Percentiles rank a stretch among this genome's conserved stretches.
These are phyloP conservation scores for Oxytorus armatus DNA, from an alignment of 2,888 invertebrate species.

Conservation along the genomic window DNA sequence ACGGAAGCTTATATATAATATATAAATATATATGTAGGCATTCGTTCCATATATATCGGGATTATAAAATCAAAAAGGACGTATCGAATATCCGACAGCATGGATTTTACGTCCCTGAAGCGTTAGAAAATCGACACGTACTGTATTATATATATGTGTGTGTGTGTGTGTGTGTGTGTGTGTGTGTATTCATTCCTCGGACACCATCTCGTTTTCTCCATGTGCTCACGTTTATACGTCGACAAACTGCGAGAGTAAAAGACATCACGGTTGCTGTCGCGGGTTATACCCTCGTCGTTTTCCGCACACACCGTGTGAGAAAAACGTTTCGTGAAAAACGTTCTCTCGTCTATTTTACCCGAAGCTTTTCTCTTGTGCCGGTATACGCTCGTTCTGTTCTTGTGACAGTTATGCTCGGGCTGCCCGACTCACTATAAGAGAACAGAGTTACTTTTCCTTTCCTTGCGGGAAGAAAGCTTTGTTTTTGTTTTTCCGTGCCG, in stretches of 20 bases:
- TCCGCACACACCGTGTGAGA: conserved; percentile 7
- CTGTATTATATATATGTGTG: too few species aligned
- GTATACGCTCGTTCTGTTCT: background rate
- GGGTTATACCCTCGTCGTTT: conserved; percentile 22
- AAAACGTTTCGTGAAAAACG: conserved; percentile 7
- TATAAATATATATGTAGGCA: background rate
- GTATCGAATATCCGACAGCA: background rate
- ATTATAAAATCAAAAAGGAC: background rate
- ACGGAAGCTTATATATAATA: background rate
- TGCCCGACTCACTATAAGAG: background rate
- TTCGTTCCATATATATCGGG: too few species aligned
- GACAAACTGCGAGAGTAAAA: conserved; percentile 1
- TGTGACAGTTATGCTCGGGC: background rate
- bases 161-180: too few species aligned
- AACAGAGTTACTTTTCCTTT: conserved; percentile 25
- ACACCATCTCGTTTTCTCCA: conserved; percentile 9
- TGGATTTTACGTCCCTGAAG: background rate
- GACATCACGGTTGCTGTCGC: conserved; percentile 22
- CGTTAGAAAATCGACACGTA: conserved; percentile 14
- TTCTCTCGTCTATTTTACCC: conserved; percentile 6
- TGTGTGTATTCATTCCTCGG: background rate
- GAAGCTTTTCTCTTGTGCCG: conserved; percentile 19
- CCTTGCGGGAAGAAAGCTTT: background rate
- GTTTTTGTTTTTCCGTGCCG: conserved; percentile 1
- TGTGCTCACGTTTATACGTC: conserved; percentile 1